Percentiles rank a stretch among this genome's conserved stretches.
Evolutionary conservation across 2,888 invertebrate genomes (phyloP).

Genomic region (Gasteruption jaculator): DNA sequence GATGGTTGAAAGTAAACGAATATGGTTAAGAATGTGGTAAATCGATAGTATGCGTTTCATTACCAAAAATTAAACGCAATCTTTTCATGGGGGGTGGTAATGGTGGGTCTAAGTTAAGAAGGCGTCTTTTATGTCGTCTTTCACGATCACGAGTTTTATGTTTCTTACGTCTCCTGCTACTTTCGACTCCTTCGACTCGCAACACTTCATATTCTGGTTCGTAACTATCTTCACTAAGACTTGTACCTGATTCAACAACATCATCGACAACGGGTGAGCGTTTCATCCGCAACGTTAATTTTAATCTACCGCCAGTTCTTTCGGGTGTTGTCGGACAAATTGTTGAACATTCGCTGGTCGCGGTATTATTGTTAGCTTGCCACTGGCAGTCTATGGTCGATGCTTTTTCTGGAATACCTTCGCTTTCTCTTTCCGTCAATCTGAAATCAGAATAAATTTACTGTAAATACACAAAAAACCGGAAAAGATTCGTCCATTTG

Average conservation of each 20-base stretch:
- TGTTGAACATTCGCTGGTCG: constrained; percentile 31
- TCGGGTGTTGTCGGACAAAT: constrained; percentile 58
- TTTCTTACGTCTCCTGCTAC: constrained; percentile 54
- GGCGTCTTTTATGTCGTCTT: constrained; percentile 58
- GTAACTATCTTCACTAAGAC: constrained; percentile 62
- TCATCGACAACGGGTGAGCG: constrained; percentile 82
- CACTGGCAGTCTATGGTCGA: constrained; percentile 30
- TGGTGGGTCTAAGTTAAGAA: constrained; percentile 55
- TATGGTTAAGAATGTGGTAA: constrained; percentile 66
- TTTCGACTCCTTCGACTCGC: constrained; percentile 72
- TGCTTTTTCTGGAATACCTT: constrained; percentile 26
- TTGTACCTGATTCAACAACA: constrained; percentile 75
- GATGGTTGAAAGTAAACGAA: constrained; percentile 21
- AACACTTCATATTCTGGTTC: constrained; percentile 81
- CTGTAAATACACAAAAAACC: neutral
- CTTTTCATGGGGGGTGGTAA: constrained; percentile 76
- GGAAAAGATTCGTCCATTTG: neutral
- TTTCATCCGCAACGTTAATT: constrained; percentile 81
- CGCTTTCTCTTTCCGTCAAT: constrained; percentile 26
- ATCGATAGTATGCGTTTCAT: constrained; percentile 85
- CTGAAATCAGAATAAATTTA: constrained; percentile 21
- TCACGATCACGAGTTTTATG: constrained; percentile 60
- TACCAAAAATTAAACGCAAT: constrained; percentile 80
- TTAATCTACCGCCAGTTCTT: constrained; percentile 59
- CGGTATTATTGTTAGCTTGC: constrained; percentile 29